Percentiles rank a stretch among this genome's conserved stretches.
phyloP scores from a whole-genome alignment of 2,888 invertebrate genomes.

The Gastracanthus pulcherrimus region DNA sequence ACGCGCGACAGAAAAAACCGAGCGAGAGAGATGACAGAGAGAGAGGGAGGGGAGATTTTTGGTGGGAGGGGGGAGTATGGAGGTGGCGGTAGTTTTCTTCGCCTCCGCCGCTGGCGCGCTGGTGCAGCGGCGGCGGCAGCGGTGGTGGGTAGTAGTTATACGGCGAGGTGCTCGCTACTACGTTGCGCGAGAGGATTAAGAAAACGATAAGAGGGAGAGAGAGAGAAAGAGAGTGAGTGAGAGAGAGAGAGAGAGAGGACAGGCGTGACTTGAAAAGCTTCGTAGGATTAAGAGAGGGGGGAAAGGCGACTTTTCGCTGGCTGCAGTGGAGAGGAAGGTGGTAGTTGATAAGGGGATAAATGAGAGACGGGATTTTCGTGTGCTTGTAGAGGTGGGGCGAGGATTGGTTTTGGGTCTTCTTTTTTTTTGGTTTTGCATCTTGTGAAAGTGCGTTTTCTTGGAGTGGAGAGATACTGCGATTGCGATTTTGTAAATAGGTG shows the following conservation, averaged over 20 bases:
- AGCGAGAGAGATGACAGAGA: too few relatives aligned
- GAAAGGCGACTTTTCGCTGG: constrained; percentile 41
- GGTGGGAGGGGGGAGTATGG: constrained; percentile 68
- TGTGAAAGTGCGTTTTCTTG: not conserved
- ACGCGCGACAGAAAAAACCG: constrained; percentile 46
- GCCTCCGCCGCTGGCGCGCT: constrained; percentile 42
- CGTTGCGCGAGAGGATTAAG: constrained; percentile 47
- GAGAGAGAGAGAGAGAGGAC: constrained; percentile 49
- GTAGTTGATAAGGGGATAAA: constrained; percentile 52
- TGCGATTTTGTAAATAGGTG: too few relatives aligned
- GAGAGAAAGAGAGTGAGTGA: constrained; percentile 48
- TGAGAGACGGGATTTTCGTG: constrained; percentile 18
- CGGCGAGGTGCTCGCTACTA: constrained; percentile 29
- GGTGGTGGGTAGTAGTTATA: constrained; percentile 37
- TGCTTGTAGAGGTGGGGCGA: not conserved
- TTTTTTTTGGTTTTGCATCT: not conserved
- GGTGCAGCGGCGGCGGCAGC: not conserved
- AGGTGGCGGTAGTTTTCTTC: constrained; percentile 60
- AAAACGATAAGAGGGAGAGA: constrained; percentile 49
- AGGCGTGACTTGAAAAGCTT: constrained; percentile 69
- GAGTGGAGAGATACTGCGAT: too few relatives aligned
- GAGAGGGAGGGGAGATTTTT: constrained; percentile 26
- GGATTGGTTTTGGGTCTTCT: not conserved
- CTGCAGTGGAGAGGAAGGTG: not conserved
- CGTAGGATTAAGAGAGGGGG: constrained; percentile 54